Base-by-base conservation (phyloP, 2,797 vertebrate genomes). In the Echeneis naucrates region DNA sequence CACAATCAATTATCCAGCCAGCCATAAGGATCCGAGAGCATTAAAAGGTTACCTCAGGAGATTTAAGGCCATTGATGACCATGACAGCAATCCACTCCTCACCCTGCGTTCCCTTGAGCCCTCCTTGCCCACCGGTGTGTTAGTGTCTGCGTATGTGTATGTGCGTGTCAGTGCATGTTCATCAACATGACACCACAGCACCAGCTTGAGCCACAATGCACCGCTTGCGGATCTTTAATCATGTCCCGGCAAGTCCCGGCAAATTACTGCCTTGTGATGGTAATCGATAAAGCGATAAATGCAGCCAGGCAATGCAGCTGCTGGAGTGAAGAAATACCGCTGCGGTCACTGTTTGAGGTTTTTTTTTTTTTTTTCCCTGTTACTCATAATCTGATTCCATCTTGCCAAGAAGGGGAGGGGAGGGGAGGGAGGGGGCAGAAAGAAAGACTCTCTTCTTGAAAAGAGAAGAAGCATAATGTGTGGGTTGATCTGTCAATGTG, bases 211-310 rank as follows among this genome's bases (percentile, higher is more conserved):
- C 87, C 86, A 86, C 82, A 85, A 53, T 80, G 83, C 89, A 77
- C 81, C 40, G 84, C 80, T 78, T 33, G 88, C 83, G 61, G 84
- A 92, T 93, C 92, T 93, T 92, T 92, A 94, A 94, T 94, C 93
- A 93, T 92, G 90, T 94, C 89, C 83, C 88, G 81, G 84, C 89
- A 84, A 92, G 91, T 93, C 91, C 86, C 55, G 42, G 90, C 89
- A 93, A 94, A 94, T 93, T 91, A 93, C 92, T 92, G 87, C 89
- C 90, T 85, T 86, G 89, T 89, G 93, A 93, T 93, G 88, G 87
- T 86, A 87, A 94, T 93, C 93, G 82, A 94, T 93, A 92, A 92
- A 88, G 84, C 84, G 84, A 92, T 91, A 92, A 92, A 88, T 77
- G 81, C 82, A 77, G 88, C 72, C 81, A 71, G 84, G 84, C 81